Evolutionary conservation across 2,113 vertebrate genomes (phyloP), one percentile per base, ranked within the genome.

Genomic region (Phoxinus phoxinus): DNA sequence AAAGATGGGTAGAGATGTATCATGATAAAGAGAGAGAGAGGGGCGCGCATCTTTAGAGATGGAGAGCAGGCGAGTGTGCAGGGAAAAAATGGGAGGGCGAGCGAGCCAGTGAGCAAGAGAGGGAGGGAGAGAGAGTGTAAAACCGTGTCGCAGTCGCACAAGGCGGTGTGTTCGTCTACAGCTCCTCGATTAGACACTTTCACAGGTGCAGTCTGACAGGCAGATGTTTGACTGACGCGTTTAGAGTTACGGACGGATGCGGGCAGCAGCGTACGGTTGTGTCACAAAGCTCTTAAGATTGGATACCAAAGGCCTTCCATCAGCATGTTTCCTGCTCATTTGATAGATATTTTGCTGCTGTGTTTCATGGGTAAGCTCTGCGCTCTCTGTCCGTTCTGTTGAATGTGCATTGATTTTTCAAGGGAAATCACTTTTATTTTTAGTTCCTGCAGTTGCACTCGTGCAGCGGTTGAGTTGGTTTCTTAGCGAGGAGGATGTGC

Each of bases 121-220:
- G 83, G 86, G 87, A 25, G 75, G 87, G 86, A 73, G 86, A 79
- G 69, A 46, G 81, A 84, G 90, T 88, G 83, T 44, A 86, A 87
- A 88, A 81, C 78, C 51, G 85, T 88, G 89, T 88, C 84, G 90
- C 88, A 91, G 87, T 89, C 69, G 74, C 65, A 87, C 85, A 83
- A 8, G 89, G 83, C 53, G 74, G 85, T 46, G 35, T 85, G 85
- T 80, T 44, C 21, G 21, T 85, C 41, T 58, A 44, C 35, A 80
- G 56, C 59, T 83, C 11, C 44, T 58, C 71, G n/a, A 51, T 37
- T 19, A 63, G 53, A 65, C 23, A 11, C 69, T 74, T 83, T 53
- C 75, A 37, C 6, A 6, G 61, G 48, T 30, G 12, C 37, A 71
- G 46, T 58, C n/a, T 35, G 1, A 63, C 35, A 61, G 72, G 27